These are phyloP conservation scores for Falco concolor DNA, from an alignment of 2,797 vertebrate genomes.

Conservation along the genomic window DNA sequence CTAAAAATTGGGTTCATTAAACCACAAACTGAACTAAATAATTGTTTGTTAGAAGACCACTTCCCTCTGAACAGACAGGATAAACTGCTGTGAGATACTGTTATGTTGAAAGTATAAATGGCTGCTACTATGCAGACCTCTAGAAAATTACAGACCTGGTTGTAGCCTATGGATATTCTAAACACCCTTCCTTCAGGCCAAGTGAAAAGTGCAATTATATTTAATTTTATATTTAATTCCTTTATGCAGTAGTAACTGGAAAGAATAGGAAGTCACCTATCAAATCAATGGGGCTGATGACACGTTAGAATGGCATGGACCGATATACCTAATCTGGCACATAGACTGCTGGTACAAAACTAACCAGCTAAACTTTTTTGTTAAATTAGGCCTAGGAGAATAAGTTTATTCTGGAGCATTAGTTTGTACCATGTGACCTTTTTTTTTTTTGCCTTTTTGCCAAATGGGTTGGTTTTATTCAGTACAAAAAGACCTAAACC, in stretches of 20 bases:
- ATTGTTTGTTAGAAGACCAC: background rate
- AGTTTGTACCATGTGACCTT: background rate
- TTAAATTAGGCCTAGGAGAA: background rate
- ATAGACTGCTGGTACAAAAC: background rate
- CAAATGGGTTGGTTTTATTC: background rate
- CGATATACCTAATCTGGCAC: background rate
- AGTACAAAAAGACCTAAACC: background rate
- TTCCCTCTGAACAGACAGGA: background rate
- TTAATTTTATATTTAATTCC: background rate
- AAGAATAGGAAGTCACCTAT: background rate
- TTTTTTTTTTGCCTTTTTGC: background rate
- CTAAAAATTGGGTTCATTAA: background rate
- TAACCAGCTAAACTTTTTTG: background rate
- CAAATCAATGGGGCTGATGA: background rate
- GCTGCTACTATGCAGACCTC: background rate
- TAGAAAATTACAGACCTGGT: background rate
- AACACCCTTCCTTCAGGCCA: background rate
- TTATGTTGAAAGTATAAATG: background rate
- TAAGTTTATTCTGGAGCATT: background rate
- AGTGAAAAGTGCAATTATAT: background rate
- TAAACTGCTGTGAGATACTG: background rate
- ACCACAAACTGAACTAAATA: background rate
- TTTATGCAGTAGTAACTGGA: background rate
- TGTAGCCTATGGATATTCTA: background rate
- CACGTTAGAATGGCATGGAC: background rate